Base-by-base conservation (phyloP, 1,140 invertebrate species). In the Gryon sp. region DNA sequence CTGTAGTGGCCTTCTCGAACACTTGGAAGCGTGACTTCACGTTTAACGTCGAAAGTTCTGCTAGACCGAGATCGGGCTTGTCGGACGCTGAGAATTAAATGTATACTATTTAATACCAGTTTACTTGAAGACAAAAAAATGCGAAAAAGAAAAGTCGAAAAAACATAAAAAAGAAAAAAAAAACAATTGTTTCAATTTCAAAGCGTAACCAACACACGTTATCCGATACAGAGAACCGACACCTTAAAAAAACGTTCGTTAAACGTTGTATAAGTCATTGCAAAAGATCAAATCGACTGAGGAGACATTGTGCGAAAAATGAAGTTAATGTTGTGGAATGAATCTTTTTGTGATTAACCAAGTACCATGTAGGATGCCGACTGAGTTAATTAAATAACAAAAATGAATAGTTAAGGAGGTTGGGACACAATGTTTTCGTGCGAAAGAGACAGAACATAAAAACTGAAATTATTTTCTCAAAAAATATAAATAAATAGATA, bases 11-110 rank as follows among this genome's bases (percentile, higher is more conserved):
- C 74, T 91, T 92, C 86, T 96, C 95, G 86, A 97, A 97, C 59
- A 96, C 92, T 87, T 96, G 92, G 88, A 96, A 97, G 48, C 94
- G 91, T 45, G 95, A 95, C 84, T 95, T 95, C 1, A 97, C 94
- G 86, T 97, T 95, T 38, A 97, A 86, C 62, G 91, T 91, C 8
- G 93, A 92, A 34, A 97, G 85, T 83, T 97, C 95, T 79, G 96
- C 94, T 14, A 97, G 89, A 15, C 95, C 95, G 26, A 97, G 90
- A 88, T 96, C 94, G n/a, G 95, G 94, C 84, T 96, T 96, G 82
- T 96, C 94, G 72, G 94, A 96, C 45, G 95, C 95, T 95, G 86
- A 15, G 83, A 89, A 73, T 73, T 78, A 80, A 83, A 59, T 69
- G 79, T 57, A 83, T 30, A 69, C 12, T 69, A 40, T 76, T 66